Evolutionary conservation across 2,797 vertebrate species (phyloP).

Genomic region (Halcyon badia): DNA sequence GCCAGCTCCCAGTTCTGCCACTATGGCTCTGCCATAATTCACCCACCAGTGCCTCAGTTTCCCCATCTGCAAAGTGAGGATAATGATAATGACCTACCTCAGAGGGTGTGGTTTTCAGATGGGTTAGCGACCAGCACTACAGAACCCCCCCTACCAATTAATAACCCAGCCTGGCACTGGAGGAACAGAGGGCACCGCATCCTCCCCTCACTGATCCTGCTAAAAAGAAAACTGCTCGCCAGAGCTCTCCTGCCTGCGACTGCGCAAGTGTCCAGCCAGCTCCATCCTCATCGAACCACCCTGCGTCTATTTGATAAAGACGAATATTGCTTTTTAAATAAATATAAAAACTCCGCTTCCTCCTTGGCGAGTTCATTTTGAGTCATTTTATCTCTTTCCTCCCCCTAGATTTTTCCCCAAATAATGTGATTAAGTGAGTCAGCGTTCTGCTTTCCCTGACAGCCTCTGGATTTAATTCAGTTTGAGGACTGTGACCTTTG

Average conservation of each 20-base stretch:
- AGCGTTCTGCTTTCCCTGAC: constrained; percentile 82
- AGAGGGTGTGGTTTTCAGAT: constrained; percentile 32
- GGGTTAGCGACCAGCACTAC: constrained; percentile 52
- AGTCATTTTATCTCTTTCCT: constrained; percentile 87
- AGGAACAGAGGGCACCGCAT: constrained; percentile 21
- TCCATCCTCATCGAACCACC: constrained; percentile 65
- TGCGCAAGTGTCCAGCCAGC: constrained; percentile 16
- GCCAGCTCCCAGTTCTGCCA: background rate
- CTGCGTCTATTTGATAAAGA: constrained; percentile 81
- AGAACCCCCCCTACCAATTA: constrained; percentile 35
- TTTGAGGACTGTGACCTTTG: constrained; percentile 89
- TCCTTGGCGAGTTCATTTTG: constrained; percentile 85
- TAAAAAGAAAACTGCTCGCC: background rate
- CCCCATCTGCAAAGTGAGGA: constrained; percentile 62
- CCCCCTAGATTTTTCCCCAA: constrained; percentile 84
- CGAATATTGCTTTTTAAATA: constrained; percentile 84
- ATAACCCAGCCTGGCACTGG: constrained; percentile 26
- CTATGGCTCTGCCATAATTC: background rate
- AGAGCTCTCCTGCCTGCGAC: constrained; percentile 43
- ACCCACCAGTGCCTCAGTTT: constrained; percentile 65
- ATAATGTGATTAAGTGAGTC: constrained; percentile 88
- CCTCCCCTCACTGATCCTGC: constrained; percentile 30
- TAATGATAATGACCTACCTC: constrained; percentile 71
- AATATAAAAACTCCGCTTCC: constrained; percentile 85
- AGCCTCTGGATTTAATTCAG: constrained; percentile 85